Base-by-base conservation (phyloP, 2,113 vertebrate genomes). In the Strix uralensis region DNA sequence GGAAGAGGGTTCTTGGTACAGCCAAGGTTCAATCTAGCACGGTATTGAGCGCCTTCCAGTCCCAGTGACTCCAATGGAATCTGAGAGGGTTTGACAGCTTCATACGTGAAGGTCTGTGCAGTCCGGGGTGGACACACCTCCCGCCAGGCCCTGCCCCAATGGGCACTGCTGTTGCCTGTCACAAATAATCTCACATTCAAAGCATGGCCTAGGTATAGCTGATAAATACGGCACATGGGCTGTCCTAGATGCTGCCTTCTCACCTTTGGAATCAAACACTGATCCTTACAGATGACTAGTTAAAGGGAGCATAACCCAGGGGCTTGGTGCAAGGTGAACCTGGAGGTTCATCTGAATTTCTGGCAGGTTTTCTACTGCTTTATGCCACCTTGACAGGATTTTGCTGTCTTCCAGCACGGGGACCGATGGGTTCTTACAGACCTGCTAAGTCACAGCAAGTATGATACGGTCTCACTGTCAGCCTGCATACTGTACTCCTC, bases 401-500 rank as follows among this genome's bases (percentile, higher is more conserved):
- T 44, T 54, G 49, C 54, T 34, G 1, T 55, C 47, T 96, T 91
- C 91, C 83, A 77, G 74, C 80, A 66, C 15, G 29, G 55, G 57
- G 44, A 77, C n/a, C 67, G 86, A 52, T 87, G 65, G 49, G 61
- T 86, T 97, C 81, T 70, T 88, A 10, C 77, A 62, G 85, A 75
- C 27, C 51, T 70, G 51, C 79, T 51, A 30, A 78, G 54, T 27
- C 79, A 86, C 57, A 88, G 91, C 55, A 78, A 47, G 59, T 30
- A 3, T 9, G 78, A 84, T 57, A 67, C 23, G 9, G 38, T 46
- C 7, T 95, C 23, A 1, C 94, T 97, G 97, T 95, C 96, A 96
- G 42, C 80, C 81, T 12, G 52, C 14, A 42, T 72, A 13, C 34
- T 44, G 1, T 58, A 23, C 75, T 91, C 80, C 82, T 91, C 72